Evolutionary conservation across 2,113 vertebrate species (phyloP), one percentile per base, ranked within the genome.

Genomic region (Sinocyclocheilus anophthalmus): DNA sequence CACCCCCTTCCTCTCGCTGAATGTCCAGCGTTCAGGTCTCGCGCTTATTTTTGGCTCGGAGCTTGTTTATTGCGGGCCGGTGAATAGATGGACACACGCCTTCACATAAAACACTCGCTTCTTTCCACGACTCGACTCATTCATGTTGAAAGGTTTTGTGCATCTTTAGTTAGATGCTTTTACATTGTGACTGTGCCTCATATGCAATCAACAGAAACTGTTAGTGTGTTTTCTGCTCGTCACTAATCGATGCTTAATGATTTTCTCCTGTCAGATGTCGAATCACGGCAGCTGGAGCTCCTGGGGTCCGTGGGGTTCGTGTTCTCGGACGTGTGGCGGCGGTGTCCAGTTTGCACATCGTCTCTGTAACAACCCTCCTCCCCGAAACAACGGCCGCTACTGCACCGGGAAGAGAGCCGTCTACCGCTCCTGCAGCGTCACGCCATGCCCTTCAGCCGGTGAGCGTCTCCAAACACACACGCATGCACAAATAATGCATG

Each of bases 251-350:
- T 70, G 69, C 30, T 33, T 30, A 3, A 33, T 72, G 69, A 3
- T 72, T 2, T 20, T 39, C 6, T 37, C 33, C 16, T 14, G 30
- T 16, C 93, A 99, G 98, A 95, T 95, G 53, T 98, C 98, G 45
- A 98, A 96, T 88, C 97, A 99, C 0, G 98, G 98, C 69, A 98
- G 97, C 93, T 99, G 98, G 98, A 99, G 98, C 0, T 97, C 97
- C 7, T 99, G 98, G 98, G 98, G 98, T 0, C 83, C 96, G 0
- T 99, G 98, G 98, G 98, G 98, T 9, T 92, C 95, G 4, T 99
- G 98, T 87, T 98, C 97, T 18, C 95, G 97, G 0, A 95, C 96
- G 0, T 99, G 98, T 61, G 97, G 97, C 0, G 97, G 97, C 0
- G 98, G 98, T 2, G 96, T 99, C 6, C 97, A 99, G 91, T 99